A percentile compares a stretch with the other conserved stretches of the same genome.
Conservation (phyloP, 2,888 invertebrate genomes). For the Eumerus sabulonum region DNA sequence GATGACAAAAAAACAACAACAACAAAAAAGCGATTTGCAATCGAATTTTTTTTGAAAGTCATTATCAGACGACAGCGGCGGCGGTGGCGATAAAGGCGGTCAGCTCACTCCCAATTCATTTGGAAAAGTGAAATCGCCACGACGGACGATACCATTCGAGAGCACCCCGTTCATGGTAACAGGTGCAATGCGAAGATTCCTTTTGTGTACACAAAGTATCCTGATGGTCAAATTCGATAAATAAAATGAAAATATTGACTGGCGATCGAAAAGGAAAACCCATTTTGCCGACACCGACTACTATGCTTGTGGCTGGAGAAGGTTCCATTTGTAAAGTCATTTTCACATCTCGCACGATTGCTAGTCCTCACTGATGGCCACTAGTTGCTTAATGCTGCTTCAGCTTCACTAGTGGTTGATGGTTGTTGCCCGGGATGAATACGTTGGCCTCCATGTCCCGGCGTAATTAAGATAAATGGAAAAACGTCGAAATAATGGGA, state of each 20-base stretch:
- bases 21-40: too few relatives aligned
- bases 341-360: constrained; percentile 25
- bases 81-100: constrained; percentile 7
- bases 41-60: constrained; percentile 48
- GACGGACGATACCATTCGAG: background rate
- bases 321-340: background rate
- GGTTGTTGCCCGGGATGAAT: constrained; percentile 45
- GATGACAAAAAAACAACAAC: constrained; percentile 32
- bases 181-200: constrained; percentile 44
- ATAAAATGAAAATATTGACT: constrained; percentile 59
- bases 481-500: constrained; percentile 38
- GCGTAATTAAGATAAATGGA: constrained; percentile 67
- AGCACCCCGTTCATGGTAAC: constrained; percentile 14
- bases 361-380: constrained; percentile 3
- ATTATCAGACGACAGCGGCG: constrained; percentile 18
- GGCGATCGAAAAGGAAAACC: constrained; percentile 13
- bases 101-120: constrained; percentile 31
- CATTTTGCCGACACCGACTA: background rate
- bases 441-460: constrained; percentile 52
- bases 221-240: constrained; percentile 62
- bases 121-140: constrained; percentile 58
- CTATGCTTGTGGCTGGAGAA: background rate
- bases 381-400: background rate
- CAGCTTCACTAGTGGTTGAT: background rate
- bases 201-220: constrained; percentile 48